Conservation (phyloP, 2,888 invertebrate genomes). For the Amblyteles armatorius region DNA sequence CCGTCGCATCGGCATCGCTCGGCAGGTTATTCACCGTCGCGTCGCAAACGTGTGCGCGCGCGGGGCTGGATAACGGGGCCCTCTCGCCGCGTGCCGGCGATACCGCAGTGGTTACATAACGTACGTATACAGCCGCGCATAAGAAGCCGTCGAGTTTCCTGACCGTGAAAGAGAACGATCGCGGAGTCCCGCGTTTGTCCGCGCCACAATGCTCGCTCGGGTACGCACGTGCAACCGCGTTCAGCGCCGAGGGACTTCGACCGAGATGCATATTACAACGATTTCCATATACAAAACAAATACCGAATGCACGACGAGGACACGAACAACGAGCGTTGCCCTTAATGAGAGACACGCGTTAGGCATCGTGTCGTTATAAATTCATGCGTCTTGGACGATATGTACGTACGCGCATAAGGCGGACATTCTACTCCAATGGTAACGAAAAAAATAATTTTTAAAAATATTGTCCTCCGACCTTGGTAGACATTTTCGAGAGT, state of each 20-base stretch:
- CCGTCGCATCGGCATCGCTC: constrained; percentile 72
- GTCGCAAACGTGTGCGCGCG: constrained; percentile 58
- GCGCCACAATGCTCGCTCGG: constrained; percentile 52
- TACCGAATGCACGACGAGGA: not conserved
- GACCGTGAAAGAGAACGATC: constrained; percentile 46
- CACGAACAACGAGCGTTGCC: not conserved
- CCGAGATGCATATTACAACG: constrained; percentile 7
- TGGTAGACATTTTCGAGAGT: too few relatives aligned
- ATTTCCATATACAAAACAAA: constrained; percentile 24
- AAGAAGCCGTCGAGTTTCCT: constrained; percentile 31
- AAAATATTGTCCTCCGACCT: too few relatives aligned
- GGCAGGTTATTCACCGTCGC: constrained; percentile 75
- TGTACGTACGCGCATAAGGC: not conserved
- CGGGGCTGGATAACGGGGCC: constrained; percentile 76
- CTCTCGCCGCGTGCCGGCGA: constrained; percentile 54
- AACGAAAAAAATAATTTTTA: too few relatives aligned
- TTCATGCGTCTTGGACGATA: not conserved
- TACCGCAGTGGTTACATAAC: constrained; percentile 29
- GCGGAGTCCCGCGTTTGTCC: constrained; percentile 31
- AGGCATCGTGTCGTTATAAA: not conserved
- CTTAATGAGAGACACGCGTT: constrained; percentile 8
- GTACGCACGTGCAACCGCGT: constrained; percentile 25
- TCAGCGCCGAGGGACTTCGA: constrained; percentile 3
- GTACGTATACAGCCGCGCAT: constrained; percentile 20
- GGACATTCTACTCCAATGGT: too few relatives aligned